These are phyloP conservation scores for Dendroctonus valens DNA, from an alignment of 1,140 invertebrate species.

Conservation along the genomic window DNA sequence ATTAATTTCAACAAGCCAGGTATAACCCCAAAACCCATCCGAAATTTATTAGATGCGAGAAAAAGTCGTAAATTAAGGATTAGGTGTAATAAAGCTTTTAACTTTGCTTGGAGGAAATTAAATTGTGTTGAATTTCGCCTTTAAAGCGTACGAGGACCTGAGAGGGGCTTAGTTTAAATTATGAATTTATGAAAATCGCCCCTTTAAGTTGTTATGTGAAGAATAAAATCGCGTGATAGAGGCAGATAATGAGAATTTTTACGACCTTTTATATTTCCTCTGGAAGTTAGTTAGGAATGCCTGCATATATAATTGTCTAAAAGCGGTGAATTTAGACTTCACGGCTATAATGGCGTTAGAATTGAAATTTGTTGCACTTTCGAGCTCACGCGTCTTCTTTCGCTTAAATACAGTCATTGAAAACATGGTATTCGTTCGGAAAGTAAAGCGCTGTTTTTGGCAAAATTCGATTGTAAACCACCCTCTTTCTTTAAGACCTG, in stretches of 20 bases:
- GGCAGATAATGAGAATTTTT: constrained; percentile 21
- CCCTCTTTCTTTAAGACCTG: too few species aligned
- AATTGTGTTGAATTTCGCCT: constrained; percentile 30
- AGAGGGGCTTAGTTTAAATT: constrained; percentile 18
- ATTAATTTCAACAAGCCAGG: too few species aligned
- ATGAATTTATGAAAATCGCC: constrained; percentile 24
- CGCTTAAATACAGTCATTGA: too few species aligned
- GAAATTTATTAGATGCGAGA: constrained; percentile 1
- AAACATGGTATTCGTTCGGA: too few species aligned
- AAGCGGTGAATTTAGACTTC: too few species aligned
- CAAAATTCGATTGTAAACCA: too few species aligned
- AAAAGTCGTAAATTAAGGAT: constrained; percentile 30
- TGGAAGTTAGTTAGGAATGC: not conserved
- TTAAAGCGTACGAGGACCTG: constrained; percentile 13
- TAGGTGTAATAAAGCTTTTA: constrained; percentile 29
- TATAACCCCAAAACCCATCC: not conserved
- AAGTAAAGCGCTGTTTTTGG: too few species aligned
- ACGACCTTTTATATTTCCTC: constrained; percentile 8
- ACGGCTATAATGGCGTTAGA: too few species aligned
- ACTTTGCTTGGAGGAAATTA: constrained; percentile 21
- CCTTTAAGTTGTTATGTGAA: constrained; percentile 8
- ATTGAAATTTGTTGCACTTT: too few species aligned
- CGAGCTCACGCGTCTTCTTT: too few species aligned
- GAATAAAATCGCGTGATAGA: constrained; percentile 10
- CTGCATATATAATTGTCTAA: not conserved